Conservation (phyloP, 2,888 invertebrate species). For the Dolichopus griseipennis region DNA sequence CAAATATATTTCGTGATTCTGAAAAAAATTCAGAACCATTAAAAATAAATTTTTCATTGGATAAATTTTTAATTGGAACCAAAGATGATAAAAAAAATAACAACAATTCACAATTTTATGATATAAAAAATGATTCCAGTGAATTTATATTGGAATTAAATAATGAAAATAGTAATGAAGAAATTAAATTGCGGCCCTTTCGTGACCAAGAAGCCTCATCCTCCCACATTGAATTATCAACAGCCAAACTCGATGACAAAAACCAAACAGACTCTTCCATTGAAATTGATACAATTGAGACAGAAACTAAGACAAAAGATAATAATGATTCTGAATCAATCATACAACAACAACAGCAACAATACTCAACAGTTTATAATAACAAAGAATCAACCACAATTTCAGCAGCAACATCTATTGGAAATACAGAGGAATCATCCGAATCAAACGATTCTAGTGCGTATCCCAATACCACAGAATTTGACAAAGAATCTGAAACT, state of each 20-base stretch:
- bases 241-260: background rate
- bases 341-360: slow-evolving; percentile 2
- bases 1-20: background rate
- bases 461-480: background rate
- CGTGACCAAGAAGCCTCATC: slow-evolving; percentile 15
- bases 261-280: background rate
- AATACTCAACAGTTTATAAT: slow-evolving; percentile 1
- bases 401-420: background rate
- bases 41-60: slow-evolving; percentile 40
- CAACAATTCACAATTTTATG: background rate
- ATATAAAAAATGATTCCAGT: slow-evolving; percentile 12
- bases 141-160: slow-evolving; percentile 12
- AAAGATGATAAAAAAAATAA: slow-evolving; percentile 17
- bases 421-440: slow-evolving; percentile 5
- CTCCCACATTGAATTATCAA: slow-evolving; percentile 12
- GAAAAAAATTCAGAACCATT: slow-evolving; percentile 33
- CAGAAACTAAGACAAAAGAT: background rate
- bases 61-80: slow-evolving; percentile 31
- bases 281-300: background rate
- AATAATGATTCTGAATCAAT: background rate
- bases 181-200: slow-evolving; percentile 19
- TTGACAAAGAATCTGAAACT: background rate
- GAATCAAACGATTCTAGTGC: background rate
- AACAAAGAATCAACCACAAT: background rate
- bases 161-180: slow-evolving; percentile 8